Evolutionary conservation across 2,797 vertebrate species (phyloP).

Genomic region (Amphiprion clarkii): DNA sequence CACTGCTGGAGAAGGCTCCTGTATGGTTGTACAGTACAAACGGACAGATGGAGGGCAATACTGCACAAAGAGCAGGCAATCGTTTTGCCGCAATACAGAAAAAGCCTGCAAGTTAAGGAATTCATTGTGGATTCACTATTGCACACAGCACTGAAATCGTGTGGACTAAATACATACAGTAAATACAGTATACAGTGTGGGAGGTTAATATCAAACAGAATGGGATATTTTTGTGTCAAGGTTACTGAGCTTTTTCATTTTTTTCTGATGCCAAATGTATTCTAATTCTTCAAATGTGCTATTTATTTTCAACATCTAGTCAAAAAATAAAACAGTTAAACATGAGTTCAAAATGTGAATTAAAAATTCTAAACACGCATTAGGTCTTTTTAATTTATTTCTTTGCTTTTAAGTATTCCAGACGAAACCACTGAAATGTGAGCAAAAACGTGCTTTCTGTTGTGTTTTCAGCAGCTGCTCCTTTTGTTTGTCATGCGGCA

Average conservation of each 20-base stretch:
- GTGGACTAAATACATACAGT: constrained; percentile 30
- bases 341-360: neutral
- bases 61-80: constrained; percentile 74
- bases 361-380: neutral
- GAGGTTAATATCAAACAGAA: constrained; percentile 17
- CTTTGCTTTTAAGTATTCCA: too few species aligned
- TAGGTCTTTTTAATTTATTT: neutral
- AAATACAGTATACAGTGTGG: neutral
- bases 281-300: neutral
- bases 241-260: neutral
- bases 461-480: neutral
- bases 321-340: neutral
- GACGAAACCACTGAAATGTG: too few species aligned
- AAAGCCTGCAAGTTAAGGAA: constrained; percentile 44
- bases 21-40: constrained; percentile 74
- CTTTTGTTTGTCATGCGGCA: constrained; percentile 14
- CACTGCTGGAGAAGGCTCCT: constrained; percentile 76
- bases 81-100: constrained; percentile 65
- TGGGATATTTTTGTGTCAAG: neutral
- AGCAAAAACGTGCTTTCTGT: neutral
- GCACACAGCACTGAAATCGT: constrained; percentile 63
- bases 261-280: neutral
- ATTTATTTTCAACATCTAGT: neutral
- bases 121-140: constrained; percentile 58
- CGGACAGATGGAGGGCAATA: constrained; percentile 79